Percentiles rank a stretch among this genome's conserved stretches.
Evolutionary conservation across 1,140 invertebrate genomes (phyloP).

Genomic region (Thrips palmi): DNA sequence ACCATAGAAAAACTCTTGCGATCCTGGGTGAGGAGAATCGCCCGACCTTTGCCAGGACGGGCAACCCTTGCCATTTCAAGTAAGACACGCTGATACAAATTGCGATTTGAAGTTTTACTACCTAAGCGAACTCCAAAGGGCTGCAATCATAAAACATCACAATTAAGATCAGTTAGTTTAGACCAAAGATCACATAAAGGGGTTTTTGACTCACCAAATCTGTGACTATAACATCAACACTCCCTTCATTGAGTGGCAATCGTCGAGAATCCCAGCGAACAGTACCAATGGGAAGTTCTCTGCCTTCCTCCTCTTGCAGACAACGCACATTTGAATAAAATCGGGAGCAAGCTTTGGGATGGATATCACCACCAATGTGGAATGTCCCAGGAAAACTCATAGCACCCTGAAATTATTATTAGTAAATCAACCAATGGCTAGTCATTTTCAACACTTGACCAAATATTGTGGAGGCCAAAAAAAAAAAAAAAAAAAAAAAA

Average conservation of each 20-base stretch:
- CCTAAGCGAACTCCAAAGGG: constrained; percentile 37
- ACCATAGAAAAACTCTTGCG: constrained; percentile 24
- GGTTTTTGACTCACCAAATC: constrained; percentile 27
- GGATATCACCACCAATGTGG: constrained; percentile 28
- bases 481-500: constrained; percentile 3
- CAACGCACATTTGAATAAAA: constrained; percentile 25
- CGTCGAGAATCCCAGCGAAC: constrained; percentile 29
- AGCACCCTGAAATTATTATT: constrained; percentile 20
- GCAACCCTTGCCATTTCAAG: constrained; percentile 29
- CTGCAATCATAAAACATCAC: constrained; percentile 20
- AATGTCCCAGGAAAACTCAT: constrained; percentile 24
- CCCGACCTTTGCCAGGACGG: constrained; percentile 23
- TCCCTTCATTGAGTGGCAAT: constrained; percentile 28
- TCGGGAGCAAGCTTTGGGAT: constrained; percentile 24
- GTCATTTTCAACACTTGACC: constrained; percentile 2
- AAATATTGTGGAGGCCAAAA: neutral
- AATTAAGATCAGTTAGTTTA: constrained; percentile 3
- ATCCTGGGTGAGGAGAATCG: constrained; percentile 35
- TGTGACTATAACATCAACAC: constrained; percentile 36
- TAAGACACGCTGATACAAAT: constrained; percentile 30
- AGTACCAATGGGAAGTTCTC: constrained; percentile 20
- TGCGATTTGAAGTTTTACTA: constrained; percentile 26
- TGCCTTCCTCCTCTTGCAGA: constrained; percentile 17
- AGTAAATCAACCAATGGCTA: neutral
- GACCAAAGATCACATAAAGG: constrained; percentile 5